Percentiles rank a stretch among this genome's conserved stretches.
These are phyloP conservation scores for Cathartes aura DNA, from an alignment of 2,113 vertebrate genomes.

Conservation along the genomic window DNA sequence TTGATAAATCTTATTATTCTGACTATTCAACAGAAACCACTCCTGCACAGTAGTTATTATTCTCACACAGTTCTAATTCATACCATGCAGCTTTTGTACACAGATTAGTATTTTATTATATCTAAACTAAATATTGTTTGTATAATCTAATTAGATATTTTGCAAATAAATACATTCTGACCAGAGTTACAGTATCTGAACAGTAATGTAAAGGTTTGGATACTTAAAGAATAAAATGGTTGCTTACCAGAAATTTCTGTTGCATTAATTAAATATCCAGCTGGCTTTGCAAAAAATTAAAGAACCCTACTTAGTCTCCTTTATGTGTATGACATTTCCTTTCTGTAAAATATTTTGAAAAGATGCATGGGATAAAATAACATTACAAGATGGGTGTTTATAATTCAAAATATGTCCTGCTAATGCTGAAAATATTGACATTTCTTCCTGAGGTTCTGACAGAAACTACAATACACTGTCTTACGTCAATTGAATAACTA, in stretches of 20 bases:
- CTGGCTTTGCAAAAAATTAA: background rate
- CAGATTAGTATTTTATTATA: slow-evolving; percentile 52
- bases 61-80: slow-evolving; percentile 46
- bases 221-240: slow-evolving; percentile 3
- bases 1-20: slow-evolving; percentile 61
- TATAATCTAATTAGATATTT: slow-evolving; percentile 52
- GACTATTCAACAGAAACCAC: slow-evolving; percentile 39
- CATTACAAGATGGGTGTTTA: background rate
- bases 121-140: slow-evolving; percentile 5
- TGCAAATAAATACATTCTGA: slow-evolving; percentile 45
- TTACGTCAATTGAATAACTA: slow-evolving; percentile 55
- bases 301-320: background rate
- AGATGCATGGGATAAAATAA: slow-evolving; percentile 13
- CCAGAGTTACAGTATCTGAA: background rate
- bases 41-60: slow-evolving; percentile 15
- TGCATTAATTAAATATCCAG: background rate
- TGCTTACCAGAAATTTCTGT: slow-evolving; percentile 6
- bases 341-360: slow-evolving; percentile 22
- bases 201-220: background rate
- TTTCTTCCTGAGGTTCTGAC: slow-evolving; percentile 39
- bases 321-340: background rate
- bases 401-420: slow-evolving; percentile 44
- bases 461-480: slow-evolving; percentile 43
- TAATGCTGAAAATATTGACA: slow-evolving; percentile 57
- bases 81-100: slow-evolving; percentile 46